Percentiles rank a stretch among this genome's conserved stretches.
Conservation (phyloP, 2,888 invertebrate genomes). For the Synanthedon formicaeformis region DNA sequence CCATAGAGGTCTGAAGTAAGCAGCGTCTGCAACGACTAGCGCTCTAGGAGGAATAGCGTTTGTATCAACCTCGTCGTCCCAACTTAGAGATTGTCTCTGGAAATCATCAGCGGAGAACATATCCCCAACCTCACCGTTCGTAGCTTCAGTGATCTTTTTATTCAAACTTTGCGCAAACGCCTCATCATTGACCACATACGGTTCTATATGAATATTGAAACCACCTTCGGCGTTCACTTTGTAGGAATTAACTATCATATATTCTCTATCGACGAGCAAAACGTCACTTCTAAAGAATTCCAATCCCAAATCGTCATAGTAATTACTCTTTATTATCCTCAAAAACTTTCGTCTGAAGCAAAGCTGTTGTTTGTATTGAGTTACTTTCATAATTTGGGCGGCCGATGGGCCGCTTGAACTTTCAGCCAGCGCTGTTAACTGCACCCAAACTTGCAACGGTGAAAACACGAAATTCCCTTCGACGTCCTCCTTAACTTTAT, state of each 20-base stretch:
- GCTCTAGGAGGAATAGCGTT: slow-evolving; percentile 11
- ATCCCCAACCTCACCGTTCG: background rate
- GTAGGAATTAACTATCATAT: background rate
- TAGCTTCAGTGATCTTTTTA: background rate
- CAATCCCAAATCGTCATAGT: background rate
- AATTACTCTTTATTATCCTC: background rate
- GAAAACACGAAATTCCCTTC: slow-evolving; percentile 42
- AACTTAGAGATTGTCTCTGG: background rate
- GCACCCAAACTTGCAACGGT: slow-evolving; percentile 43
- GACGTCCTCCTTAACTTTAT: slow-evolving; percentile 26
- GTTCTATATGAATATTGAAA: slow-evolving; percentile 21
- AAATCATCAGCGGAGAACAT: background rate
- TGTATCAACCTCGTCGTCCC: background rate
- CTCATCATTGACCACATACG: slow-evolving; percentile 21
- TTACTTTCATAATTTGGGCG: slow-evolving; percentile 33
- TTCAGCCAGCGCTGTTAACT: slow-evolving; percentile 35
- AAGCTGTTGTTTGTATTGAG: slow-evolving; percentile 23
- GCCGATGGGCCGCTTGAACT: slow-evolving; percentile 31
- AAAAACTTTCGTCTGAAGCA: slow-evolving; percentile 26
- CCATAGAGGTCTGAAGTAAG: slow-evolving; percentile 38
- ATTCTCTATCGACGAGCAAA: background rate
- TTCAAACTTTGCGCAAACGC: slow-evolving; percentile 22
- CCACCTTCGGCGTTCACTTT: background rate
- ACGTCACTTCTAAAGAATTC: background rate
- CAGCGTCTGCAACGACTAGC: slow-evolving; percentile 32